Conservation (phyloP, 2,113 vertebrate species). For the Tringa solitaria region DNA sequence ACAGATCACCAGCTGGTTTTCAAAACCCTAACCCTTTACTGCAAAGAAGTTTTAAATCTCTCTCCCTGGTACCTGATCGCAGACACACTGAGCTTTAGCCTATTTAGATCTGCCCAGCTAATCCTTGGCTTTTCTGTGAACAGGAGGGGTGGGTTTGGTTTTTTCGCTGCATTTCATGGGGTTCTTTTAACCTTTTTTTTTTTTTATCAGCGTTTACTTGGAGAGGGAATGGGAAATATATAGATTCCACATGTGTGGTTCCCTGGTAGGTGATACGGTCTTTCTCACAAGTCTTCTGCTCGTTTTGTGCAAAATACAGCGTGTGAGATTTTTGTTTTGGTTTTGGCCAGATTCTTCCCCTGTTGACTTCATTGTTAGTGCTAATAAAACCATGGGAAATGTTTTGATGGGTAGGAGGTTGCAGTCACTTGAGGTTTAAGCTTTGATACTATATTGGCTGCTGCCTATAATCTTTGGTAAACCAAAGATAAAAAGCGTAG, state of each 20-base stretch:
- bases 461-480: constrained; percentile 35
- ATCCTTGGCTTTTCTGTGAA: neutral
- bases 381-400: constrained; percentile 55
- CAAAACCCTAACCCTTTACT: neutral
- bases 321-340: neutral
- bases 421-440: constrained; percentile 27
- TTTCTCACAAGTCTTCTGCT: neutral
- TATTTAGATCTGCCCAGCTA: neutral
- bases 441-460: constrained; percentile 28
- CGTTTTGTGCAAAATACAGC: neutral
- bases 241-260: neutral
- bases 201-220: neutral
- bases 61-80: neutral
- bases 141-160: neutral
- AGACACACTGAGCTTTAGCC: neutral
- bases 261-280: neutral
- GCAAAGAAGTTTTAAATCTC: neutral
- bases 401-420: constrained; percentile 1
- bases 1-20: neutral
- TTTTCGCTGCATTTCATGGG: neutral
- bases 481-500: constrained; percentile 29
- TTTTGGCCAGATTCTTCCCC: neutral
- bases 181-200: fast-evolving
- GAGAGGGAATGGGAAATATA: neutral
- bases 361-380: neutral